These are phyloP conservation scores for Plagodis dolabraria DNA, from an alignment of 2,888 invertebrate genomes.

Conservation along the genomic window DNA sequence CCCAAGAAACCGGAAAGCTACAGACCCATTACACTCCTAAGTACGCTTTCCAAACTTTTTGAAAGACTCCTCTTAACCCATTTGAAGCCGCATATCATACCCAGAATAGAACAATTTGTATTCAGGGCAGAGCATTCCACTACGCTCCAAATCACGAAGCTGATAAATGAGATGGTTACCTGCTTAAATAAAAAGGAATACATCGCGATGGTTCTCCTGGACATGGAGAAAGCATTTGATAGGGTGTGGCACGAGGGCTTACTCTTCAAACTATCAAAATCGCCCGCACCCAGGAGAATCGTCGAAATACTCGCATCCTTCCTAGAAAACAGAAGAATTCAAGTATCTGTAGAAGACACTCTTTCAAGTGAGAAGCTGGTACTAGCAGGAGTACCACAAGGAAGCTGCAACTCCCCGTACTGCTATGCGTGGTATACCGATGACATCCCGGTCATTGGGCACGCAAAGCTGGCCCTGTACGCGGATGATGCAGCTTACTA, in stretches of 20 bases:
- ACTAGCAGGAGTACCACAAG: conserved; percentile 3
- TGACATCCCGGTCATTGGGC: too few relatives aligned
- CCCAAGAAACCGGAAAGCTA: too few relatives aligned
- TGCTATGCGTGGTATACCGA: conserved; percentile 33
- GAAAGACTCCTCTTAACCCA: not conserved
- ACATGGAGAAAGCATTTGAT: conserved; percentile 42
- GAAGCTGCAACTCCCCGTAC: conserved; percentile 30
- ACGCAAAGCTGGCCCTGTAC: conserved; percentile 34
- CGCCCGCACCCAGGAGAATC: conserved; percentile 19
- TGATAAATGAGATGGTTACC: conserved; percentile 35
- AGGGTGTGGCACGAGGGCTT: conserved; percentile 47
- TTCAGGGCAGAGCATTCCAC: conserved; percentile 36
- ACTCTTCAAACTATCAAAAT: conserved; percentile 35
- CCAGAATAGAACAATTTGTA: conserved; percentile 1
- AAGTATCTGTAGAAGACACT: not conserved
- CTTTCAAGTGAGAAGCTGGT: not conserved
- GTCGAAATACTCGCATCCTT: conserved; percentile 33
- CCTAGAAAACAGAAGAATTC: conserved; percentile 9
- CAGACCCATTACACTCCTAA: not conserved
- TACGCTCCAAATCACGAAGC: conserved; percentile 39
- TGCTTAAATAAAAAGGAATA: conserved; percentile 29
- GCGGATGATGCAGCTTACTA: conserved; percentile 26
- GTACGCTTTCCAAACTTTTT: conserved; percentile 2
- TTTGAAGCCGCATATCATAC: not conserved
- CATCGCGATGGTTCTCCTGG: conserved; percentile 38